Percentiles rank a stretch among this genome's conserved stretches.
phyloP scores from a whole-genome alignment of 2,797 vertebrate genomes.

The Pristis pectinata region DNA sequence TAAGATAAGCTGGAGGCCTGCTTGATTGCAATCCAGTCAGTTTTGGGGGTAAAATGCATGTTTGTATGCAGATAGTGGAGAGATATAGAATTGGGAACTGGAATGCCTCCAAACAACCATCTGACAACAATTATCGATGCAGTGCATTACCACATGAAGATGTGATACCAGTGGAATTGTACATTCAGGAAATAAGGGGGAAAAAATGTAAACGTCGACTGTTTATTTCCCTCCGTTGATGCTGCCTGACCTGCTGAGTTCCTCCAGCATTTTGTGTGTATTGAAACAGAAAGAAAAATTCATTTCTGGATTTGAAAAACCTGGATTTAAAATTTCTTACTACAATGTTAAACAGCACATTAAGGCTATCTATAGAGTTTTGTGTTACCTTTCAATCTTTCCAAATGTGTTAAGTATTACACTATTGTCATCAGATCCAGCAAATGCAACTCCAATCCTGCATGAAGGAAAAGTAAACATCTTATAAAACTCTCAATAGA shows the following conservation, averaged over 20 bases:
- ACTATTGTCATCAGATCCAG: conserved; percentile 66
- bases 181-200: background rate
- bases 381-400: conserved; percentile 75
- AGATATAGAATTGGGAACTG: background rate
- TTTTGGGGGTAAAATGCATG: background rate
- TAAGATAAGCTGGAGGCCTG: background rate
- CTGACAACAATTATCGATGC: background rate
- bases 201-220: too few species aligned
- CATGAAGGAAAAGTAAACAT: conserved; percentile 33
- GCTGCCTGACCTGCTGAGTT: too few species aligned
- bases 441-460: conserved; percentile 84
- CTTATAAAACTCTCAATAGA: background rate
- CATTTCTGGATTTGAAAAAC: background rate
- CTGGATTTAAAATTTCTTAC: background rate
- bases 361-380: background rate
- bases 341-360: background rate
- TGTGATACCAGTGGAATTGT: background rate
- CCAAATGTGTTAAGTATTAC: conserved; percentile 88
- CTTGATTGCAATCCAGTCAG: background rate
- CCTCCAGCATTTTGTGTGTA: too few species aligned
- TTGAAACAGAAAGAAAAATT: background rate
- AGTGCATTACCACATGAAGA: background rate
- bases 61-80: background rate
- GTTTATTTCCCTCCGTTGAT: too few species aligned
- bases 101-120: background rate